Evolutionary conservation across 2,888 invertebrate species (phyloP), one percentile per base, ranked within the genome.

Genomic region (Dolichopus griseipennis): DNA sequence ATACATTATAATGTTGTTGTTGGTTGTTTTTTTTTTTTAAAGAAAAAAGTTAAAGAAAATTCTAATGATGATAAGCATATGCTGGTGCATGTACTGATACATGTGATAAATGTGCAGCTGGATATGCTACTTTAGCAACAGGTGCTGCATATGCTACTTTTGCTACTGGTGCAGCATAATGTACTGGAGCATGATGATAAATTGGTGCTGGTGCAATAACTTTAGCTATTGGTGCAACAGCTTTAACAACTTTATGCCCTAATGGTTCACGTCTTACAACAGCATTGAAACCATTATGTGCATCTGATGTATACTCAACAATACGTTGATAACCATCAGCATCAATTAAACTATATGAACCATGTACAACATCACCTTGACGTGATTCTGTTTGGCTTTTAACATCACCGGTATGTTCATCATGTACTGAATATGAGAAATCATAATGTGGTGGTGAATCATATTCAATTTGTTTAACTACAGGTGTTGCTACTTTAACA

Each of bases 281-380:
- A 34, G 85, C 85, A 74, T 85, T 85, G 79, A 85, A 85, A 66
- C 85, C 85, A 70, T 83, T 83, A 72, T 83, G 82, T 34, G 82
- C 79, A 76, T 85, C 85, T 64, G 85, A 84, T 65, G 83, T 83
- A 75, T 85, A 85, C 71, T 85, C 83, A 62, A 85, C 85, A 65
- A 81, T 83, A 70, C 85, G 81, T 71, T 82, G 80, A 71, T 79
- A 82, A 43, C 85, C 85, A 76, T 85, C 85, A 70, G 85, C 76
- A 74, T 85, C 85, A 71, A 85, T 76, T 64, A 85, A 76, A 10
- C 83, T 81, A 75, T 85, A 85, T 75, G 82, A 81, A 18, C 85
- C 85, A 67, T 84, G 83, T 21, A 85, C 84, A 69, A 80, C 78
- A 72, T 85, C 85, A 63, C 84, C 85, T 72, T 82, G 80, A 67